Base-by-base conservation (phyloP, 2,113 vertebrate species). In the Lophius piscatorius region DNA sequence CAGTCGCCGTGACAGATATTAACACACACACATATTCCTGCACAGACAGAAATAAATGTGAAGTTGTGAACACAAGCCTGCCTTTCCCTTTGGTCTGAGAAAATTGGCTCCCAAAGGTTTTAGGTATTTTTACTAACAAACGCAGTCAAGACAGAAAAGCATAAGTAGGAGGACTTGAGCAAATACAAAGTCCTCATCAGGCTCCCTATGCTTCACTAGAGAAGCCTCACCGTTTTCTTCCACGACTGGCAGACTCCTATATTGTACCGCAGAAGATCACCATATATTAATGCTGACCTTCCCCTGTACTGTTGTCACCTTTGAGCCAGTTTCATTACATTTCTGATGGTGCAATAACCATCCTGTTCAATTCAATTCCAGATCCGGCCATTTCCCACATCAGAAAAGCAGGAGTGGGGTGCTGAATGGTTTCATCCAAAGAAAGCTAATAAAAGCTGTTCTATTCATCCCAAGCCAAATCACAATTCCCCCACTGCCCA, bases 221-320 rank as follows among this genome's bases (percentile, higher is more conserved):
- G 45, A 51, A 71, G 70, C 33, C 61, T 70, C 12, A 17, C 29
- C 11, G 39, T 24, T 67, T 73, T 65, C 57, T 36, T 64, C 67
- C 44, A 44, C 7, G 63, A 66, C 60, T 72, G 75, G 56, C 36
- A 63, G 67, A 49, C 67, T 80, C 46, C 67, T 54, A 54, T 67
- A 70, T 54, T 51, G 48, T 61, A 63, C 57, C 35, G 48, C 51
- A 22, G 64, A 63, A 70, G 74, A 63, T 81, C 72, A 66, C 56
- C 69, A 80, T 76, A 81, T 76, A 83, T 81, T 84, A 81, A 67
- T 58, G 66, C 18, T 85, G 83, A 84, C 80, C 70, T 83, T 83
- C 72, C 42, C 59, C 73, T 78, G 67, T 69, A 63, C 70, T 4
- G 38, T 66, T 54, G 69, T 81, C 76, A 82, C 73, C 82, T 85